Evolutionary conservation across 2,113 vertebrate species (phyloP).

Genomic region (Ictalurus furcatus): DNA sequence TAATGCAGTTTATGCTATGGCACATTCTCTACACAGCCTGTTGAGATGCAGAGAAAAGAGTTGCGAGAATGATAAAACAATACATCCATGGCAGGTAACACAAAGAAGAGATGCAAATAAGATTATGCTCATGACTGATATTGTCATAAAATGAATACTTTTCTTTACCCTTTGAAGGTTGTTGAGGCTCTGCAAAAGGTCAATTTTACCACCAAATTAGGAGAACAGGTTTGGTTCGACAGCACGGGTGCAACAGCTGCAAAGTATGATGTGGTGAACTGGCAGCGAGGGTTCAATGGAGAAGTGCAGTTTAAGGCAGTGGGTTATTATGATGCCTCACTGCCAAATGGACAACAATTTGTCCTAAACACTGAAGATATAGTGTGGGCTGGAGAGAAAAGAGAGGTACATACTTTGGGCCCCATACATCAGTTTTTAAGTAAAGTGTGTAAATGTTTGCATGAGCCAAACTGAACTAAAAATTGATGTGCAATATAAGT

Average conservation of each 20-base stretch:
- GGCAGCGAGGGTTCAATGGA: constrained; percentile 63
- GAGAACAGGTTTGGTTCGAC: constrained; percentile 70
- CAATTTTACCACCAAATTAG: constrained; percentile 64
- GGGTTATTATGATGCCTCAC: constrained; percentile 66
- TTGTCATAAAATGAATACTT: neutral
- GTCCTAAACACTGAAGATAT: constrained; percentile 63
- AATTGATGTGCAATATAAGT: too few relatives aligned
- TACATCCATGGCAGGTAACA: constrained; percentile 66
- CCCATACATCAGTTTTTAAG: too few relatives aligned
- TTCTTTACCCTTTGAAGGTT: constrained; percentile 47
- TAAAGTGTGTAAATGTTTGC: too few relatives aligned
- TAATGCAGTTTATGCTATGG: constrained; percentile 71
- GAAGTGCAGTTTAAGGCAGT: constrained; percentile 39
- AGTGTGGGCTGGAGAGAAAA: constrained; percentile 62
- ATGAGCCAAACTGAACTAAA: too few relatives aligned
- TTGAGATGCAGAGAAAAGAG: constrained; percentile 57
- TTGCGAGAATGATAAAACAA: constrained; percentile 58
- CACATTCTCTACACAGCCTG: constrained; percentile 67
- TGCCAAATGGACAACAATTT: constrained; percentile 63
- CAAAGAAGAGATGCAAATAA: neutral
- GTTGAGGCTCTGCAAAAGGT: constrained; percentile 58
- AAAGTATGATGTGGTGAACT: constrained; percentile 73
- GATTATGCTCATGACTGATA: neutral
- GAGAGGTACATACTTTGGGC: neutral
- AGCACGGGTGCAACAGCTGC: constrained; percentile 67